Evolutionary conservation across 1,140 invertebrate genomes (phyloP).

Genomic region (Polyergus mexicanus): DNA sequence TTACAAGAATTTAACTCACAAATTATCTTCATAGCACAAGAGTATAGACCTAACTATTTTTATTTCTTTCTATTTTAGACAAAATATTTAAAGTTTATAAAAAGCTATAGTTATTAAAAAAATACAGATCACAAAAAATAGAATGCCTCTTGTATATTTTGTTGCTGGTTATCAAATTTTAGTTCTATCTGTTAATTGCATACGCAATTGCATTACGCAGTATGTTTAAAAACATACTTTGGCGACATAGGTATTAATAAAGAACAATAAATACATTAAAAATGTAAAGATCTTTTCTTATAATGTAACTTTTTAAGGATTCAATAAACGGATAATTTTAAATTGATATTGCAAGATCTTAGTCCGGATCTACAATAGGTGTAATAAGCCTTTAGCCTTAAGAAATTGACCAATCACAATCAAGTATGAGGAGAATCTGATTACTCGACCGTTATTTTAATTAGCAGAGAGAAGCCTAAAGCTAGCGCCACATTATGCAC

Average conservation of each 20-base stretch:
- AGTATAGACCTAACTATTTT: slow-evolving; percentile 60
- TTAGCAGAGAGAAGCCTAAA: too few species aligned
- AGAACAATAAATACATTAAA: slow-evolving; percentile 13
- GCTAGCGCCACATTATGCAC: too few species aligned
- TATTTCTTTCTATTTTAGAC: slow-evolving; percentile 64
- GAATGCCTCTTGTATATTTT: slow-evolving; percentile 81
- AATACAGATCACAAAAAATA: slow-evolving; percentile 85
- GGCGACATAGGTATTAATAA: not conserved
- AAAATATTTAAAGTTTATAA: slow-evolving; percentile 79
- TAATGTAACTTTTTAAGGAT: not conserved
- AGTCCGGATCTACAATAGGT: too few species aligned
- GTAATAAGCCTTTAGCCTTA: too few species aligned
- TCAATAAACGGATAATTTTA: not conserved
- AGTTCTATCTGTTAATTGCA: slow-evolving; percentile 68
- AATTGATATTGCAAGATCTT: not conserved
- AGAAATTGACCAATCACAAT: too few species aligned
- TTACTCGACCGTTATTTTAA: too few species aligned
- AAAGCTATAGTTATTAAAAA: slow-evolving; percentile 83
- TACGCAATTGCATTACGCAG: too few species aligned
- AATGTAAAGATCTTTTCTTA: not conserved
- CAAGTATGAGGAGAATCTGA: too few species aligned
- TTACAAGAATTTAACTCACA: slow-evolving; percentile 49
- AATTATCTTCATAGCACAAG: slow-evolving; percentile 36
- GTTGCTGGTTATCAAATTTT: slow-evolving; percentile 71
- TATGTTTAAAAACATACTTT: slow-evolving; percentile 4